Evolutionary conservation across 2,888 invertebrate species (phyloP), one percentile per base, ranked within the genome.

Genomic region (Parthenolecanium corni): DNA sequence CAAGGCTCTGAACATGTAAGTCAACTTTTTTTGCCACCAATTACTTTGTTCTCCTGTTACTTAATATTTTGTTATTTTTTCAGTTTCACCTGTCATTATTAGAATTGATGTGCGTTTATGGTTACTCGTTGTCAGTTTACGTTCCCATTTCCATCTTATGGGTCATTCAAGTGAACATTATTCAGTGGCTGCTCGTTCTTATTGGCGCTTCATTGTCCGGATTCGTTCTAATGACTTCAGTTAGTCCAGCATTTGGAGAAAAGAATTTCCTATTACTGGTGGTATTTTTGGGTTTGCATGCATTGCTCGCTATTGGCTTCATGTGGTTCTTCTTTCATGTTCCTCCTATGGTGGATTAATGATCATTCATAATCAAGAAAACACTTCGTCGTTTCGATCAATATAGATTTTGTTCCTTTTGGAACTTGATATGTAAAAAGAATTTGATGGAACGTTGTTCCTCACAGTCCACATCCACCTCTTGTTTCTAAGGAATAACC

Each of bases 91-190:
- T 66, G 23, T 56, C 62, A 16, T 58, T 91, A 71, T 78, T 95
- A 68, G 91, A 96, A 67, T 79, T 96, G 11, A 81, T 96, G 71
- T 95, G 94, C 73, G 79, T 95, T 11, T 97, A 96, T 72, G 97
- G 96, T 9, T 97, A 97, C 74, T 94, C 94, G 0, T 77, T 97
- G 51, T 83, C 91, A 36, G 89, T 95, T 70, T 97, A 92, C 75
- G 83, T 97, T 70, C 96, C 96, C 3, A 86, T 93, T 9, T 89
- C 94, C 2, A 82, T 95, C 67, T 76, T 96, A 44, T 95, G 94
- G 92, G 84, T 90, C 0, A 87, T 96, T 69, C 88, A 85, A 73
- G 75, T 82, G 14, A 78, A 79, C 21, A 82, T 86, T 80, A 77
- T 96, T 31, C 93, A 93, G 71, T 96, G 95, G 95, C 71, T 84